Base-by-base conservation (phyloP, 2,888 invertebrate genomes). In the Spialia ferax region DNA sequence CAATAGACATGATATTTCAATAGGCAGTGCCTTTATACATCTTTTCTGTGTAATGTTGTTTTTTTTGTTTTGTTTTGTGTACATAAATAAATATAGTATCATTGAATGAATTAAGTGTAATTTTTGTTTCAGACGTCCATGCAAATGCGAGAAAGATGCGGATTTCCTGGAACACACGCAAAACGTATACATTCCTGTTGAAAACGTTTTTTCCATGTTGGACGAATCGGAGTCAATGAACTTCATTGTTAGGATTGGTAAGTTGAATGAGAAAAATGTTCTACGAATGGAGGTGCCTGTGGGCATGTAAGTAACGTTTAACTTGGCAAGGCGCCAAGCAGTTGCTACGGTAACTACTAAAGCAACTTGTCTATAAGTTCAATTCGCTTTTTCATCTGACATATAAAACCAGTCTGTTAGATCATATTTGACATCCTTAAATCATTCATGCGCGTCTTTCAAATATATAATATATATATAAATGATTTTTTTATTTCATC, bases 121-220 rank as follows among this genome's bases (percentile, higher is more conserved):
- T n/a, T n/a, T n/a, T n/a, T 45, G 29, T 87, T 87, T 29, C 84
- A 94, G 94, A 73, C 92, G 94, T 70, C 91, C 92, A 11, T 94
- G 94, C 74, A 94, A 94, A 76, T 91, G 93, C 69, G 94, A 94
- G 74, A 92, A 89, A 73, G 94, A 94, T 70, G 93, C 94, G 22
- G 94, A 94, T 75, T 94, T 94, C 76, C 78, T 94, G 67, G 94
- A 94, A 74, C 90, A 93, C 78, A 93, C 91, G 26, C 94, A 94
- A 77, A 94, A 94, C 74, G 93, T 94, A 76, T 93, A 91, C 90
- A 90, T 94, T 88, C 94, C 94, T 35, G 90, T 94, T 66, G 94
- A 94, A 84, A 94, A 94, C 72, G 87, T 94, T 52, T 92, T 94
- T 75, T 93, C 94, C 23, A 94, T 94, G 94, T 82, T 94, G 73